Evolutionary conservation across 2,888 invertebrate species (phyloP).

Genomic region (Tetragnatha montana): DNA sequence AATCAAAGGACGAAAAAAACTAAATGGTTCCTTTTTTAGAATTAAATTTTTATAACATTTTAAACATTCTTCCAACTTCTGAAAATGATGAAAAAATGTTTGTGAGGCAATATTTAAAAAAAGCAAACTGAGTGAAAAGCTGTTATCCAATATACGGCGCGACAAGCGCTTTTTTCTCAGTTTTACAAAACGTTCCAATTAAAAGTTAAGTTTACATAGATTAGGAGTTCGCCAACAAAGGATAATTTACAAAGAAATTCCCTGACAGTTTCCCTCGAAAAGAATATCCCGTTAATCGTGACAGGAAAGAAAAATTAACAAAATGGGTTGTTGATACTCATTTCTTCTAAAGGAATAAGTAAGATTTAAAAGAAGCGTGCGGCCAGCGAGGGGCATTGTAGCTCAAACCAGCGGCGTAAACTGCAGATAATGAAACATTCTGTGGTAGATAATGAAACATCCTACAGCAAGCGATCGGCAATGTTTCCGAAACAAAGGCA

Average conservation of each 20-base stretch:
- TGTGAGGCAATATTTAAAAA: background rate
- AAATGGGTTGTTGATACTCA: slow-evolving; percentile 25
- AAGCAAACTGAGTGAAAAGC: background rate
- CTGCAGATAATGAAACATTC: slow-evolving; percentile 10
- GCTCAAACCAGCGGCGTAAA: slow-evolving; percentile 13
- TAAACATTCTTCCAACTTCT: too few relatives aligned
- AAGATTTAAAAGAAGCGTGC: slow-evolving; percentile 8
- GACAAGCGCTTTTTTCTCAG: background rate
- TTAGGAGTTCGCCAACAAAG: background rate
- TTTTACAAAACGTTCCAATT: slow-evolving; percentile 38
- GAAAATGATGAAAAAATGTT: background rate
- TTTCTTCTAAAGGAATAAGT: slow-evolving; percentile 23
- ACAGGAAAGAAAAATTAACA: slow-evolving; percentile 25
- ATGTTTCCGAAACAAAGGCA: slow-evolving; percentile 26
- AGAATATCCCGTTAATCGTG: slow-evolving; percentile 39
- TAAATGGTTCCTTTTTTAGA: background rate
- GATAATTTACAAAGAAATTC: slow-evolving; percentile 6
- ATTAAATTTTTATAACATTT: too few relatives aligned
- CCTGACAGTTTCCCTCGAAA: slow-evolving; percentile 8
- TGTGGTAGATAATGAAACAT: slow-evolving; percentile 1
- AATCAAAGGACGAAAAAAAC: too few relatives aligned
- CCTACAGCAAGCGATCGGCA: slow-evolving; percentile 13
- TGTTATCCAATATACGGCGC: background rate
- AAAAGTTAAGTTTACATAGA: slow-evolving; percentile 22
- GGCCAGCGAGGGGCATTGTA: background rate